A percentile compares a stretch with the other conserved stretches of the same genome.
Evolutionary conservation across 2,888 invertebrate species (phyloP).

Genomic region (Schrankia costaestrigalis): DNA sequence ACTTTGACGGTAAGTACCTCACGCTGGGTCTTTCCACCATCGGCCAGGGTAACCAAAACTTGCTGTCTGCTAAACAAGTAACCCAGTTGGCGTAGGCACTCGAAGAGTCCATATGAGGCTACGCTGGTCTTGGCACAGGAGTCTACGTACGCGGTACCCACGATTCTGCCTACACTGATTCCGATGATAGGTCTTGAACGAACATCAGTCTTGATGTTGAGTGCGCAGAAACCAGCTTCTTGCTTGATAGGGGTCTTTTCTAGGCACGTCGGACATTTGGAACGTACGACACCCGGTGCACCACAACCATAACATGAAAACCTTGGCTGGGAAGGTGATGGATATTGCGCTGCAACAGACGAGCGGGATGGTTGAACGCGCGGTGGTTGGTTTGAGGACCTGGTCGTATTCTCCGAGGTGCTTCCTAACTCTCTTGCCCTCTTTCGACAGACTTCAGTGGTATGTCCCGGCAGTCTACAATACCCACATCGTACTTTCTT

Average conservation of each 20-base stretch:
- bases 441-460: background rate
- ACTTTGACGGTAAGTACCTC: background rate
- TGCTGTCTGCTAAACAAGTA: no score
- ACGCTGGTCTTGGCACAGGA: no score
- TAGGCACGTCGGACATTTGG: conserved; percentile 6
- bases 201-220: background rate
- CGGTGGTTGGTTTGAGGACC: no score
- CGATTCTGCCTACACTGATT: background rate
- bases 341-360: background rate
- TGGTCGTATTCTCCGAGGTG: background rate
- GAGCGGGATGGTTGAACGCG: no score
- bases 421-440: background rate
- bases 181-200: background rate
- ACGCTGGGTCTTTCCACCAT: no score
- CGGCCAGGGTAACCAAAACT: no score
- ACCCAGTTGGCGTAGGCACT: no score
- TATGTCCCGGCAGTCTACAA: background rate
- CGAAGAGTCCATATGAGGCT: no score
- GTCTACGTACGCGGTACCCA: background rate
- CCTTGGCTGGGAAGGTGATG: background rate
- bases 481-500: background rate
- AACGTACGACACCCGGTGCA: conserved; percentile 5
- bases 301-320: conserved; percentile 9
- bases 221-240: background rate
- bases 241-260: background rate